phyloP scores from a whole-genome alignment of 2,797 vertebrate genomes.

The Eremophila alpestris region DNA sequence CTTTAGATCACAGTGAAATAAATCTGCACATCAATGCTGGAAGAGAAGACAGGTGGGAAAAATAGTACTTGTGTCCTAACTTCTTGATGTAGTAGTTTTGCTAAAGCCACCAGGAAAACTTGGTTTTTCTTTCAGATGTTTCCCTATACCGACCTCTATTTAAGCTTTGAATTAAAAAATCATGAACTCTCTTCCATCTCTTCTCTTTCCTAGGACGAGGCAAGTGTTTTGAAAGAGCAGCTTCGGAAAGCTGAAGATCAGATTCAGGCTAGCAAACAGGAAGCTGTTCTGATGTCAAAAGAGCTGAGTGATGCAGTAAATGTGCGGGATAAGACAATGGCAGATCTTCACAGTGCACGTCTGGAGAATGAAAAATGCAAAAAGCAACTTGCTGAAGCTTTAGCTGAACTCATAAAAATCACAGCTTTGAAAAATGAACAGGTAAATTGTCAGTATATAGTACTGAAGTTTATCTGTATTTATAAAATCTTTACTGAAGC shows the following conservation, averaged over 20 bases:
- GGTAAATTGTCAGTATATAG: conserved; percentile 50
- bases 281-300: conserved; percentile 86
- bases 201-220: conserved; percentile 81
- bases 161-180: not conserved
- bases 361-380: conserved; percentile 88
- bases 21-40: not conserved
- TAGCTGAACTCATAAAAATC: conserved; percentile 81
- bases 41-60: not conserved
- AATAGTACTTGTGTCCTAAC: not conserved
- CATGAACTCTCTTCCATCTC: not conserved
- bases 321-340: conserved; percentile 91
- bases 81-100: not conserved
- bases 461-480: not conserved
- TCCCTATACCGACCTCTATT: not conserved
- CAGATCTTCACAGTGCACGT: conserved; percentile 90
- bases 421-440: conserved; percentile 78
- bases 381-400: conserved; percentile 84
- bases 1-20: not conserved
- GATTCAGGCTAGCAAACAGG: conserved; percentile 91
- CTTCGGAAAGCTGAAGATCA: conserved; percentile 95
- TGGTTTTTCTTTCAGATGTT: not conserved
- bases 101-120: not conserved
- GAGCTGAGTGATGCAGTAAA: conserved; percentile 93
- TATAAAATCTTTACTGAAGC: not conserved
- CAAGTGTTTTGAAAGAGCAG: conserved; percentile 86